Conservation (phyloP, 2,888 invertebrate species). For the Meteorus cinctellus region DNA sequence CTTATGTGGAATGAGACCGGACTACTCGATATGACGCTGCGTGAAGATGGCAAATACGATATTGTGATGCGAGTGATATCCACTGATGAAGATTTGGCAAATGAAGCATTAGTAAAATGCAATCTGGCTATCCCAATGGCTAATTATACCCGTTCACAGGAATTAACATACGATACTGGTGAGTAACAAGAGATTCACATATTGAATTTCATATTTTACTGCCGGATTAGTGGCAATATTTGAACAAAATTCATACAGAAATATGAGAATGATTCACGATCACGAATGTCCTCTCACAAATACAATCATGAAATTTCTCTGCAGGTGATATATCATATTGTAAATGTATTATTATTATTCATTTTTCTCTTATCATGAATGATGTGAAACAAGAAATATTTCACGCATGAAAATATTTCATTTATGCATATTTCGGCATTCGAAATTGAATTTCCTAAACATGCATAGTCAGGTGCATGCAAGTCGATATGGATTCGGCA, state of each 20-base stretch:
- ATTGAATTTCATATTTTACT: neutral
- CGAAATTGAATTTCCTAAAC: neutral
- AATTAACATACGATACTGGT: constrained; percentile 67
- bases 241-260: neutral
- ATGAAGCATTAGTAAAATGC: constrained; percentile 65
- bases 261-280: neutral
- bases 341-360: neutral
- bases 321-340: neutral
- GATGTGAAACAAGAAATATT: neutral
- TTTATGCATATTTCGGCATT: neutral
- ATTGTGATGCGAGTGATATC: constrained; percentile 65
- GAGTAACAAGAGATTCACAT: constrained; percentile 51
- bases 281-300: no score
- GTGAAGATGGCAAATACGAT: constrained; percentile 63
- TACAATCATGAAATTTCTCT: neutral
- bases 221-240: neutral
- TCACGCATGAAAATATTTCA: neutral
- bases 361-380: neutral
- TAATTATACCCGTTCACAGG: constrained; percentile 65
- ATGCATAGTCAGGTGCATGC: neutral
- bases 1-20: constrained; percentile 54
- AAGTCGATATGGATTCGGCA: neutral
- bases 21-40: constrained; percentile 59
- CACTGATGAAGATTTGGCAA: constrained; percentile 62
- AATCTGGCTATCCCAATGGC: constrained; percentile 66